phyloP scores from a whole-genome alignment of 2,113 vertebrate species.

The Baryphthengus martii region DNA sequence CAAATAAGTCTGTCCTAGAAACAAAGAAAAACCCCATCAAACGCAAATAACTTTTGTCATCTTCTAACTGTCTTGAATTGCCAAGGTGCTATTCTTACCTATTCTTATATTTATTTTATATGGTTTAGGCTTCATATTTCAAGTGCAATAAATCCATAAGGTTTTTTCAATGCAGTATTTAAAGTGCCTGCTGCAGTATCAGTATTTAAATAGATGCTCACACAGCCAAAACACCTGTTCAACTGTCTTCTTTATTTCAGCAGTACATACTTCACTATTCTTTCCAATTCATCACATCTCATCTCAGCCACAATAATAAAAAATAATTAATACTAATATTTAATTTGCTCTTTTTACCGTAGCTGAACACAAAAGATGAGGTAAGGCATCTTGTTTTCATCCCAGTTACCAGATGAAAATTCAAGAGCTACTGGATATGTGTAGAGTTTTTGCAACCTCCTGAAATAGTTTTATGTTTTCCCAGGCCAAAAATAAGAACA shows the following conservation, averaged over 20 bases:
- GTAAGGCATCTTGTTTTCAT: not conserved
- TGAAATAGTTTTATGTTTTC: not conserved
- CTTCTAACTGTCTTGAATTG: not conserved
- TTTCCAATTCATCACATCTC: not conserved
- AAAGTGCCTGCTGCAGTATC: not conserved
- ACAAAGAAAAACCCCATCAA: not conserved
- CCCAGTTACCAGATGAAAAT: not conserved
- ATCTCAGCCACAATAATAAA: not conserved
- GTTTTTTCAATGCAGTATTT: not conserved
- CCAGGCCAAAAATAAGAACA: not conserved
- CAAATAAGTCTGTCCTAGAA: not conserved
- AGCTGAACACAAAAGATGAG: not conserved
- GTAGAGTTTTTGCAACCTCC: not conserved
- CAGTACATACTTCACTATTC: not conserved
- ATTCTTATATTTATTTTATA: not conserved
- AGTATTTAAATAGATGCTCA: not conserved
- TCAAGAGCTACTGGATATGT: not conserved
- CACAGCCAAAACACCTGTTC: not conserved
- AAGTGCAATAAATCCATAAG: not conserved
- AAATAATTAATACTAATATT: not conserved
- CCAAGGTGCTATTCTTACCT: not conserved
- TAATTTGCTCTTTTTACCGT: not conserved
- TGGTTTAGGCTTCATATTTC: not conserved
- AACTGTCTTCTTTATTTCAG: not conserved
- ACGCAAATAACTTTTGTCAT: not conserved